Conservation (phyloP, 2,797 vertebrate species). For the Naso thynnoides region DNA sequence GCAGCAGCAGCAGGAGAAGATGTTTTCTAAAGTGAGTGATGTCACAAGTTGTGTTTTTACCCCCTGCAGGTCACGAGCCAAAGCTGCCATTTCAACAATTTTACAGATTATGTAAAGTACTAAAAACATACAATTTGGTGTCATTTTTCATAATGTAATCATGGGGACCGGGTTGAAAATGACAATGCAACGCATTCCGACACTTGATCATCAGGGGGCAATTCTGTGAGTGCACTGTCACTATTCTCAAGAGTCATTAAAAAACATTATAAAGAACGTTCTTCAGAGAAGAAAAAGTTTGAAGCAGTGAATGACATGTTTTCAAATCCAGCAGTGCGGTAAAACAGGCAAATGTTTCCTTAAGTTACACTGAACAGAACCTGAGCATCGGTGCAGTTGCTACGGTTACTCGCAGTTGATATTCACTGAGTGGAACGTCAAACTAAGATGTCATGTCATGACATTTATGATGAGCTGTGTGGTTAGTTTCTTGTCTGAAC, state of each 20-base stretch:
- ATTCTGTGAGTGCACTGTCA: not conserved
- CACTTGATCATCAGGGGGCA: not conserved
- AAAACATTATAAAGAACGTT: too few relatives aligned
- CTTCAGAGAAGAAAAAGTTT: too few relatives aligned
- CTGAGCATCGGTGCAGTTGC: not conserved
- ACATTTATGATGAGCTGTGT: not conserved
- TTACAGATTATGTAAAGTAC: too few relatives aligned
- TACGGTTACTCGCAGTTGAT: not conserved
- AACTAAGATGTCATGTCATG: not conserved
- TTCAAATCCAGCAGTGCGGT: too few relatives aligned
- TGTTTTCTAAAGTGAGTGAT: not conserved
- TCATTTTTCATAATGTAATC: not conserved
- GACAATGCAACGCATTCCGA: not conserved
- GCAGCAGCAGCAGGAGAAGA: not conserved
- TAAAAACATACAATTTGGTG: not conserved
- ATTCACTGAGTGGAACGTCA: too few relatives aligned
- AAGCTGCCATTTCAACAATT: too few relatives aligned
- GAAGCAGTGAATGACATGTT: too few relatives aligned
- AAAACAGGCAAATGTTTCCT: too few relatives aligned
- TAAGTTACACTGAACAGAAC: too few relatives aligned
- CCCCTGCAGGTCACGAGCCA: not conserved
- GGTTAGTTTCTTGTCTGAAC: not conserved
- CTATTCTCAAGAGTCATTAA: too few relatives aligned
- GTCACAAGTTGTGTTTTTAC: too few relatives aligned
- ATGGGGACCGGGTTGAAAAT: not conserved